Evolutionary conservation across 2,888 invertebrate species (phyloP), one percentile per base, ranked within the genome.

Genomic region (Catocala sponsa): DNA sequence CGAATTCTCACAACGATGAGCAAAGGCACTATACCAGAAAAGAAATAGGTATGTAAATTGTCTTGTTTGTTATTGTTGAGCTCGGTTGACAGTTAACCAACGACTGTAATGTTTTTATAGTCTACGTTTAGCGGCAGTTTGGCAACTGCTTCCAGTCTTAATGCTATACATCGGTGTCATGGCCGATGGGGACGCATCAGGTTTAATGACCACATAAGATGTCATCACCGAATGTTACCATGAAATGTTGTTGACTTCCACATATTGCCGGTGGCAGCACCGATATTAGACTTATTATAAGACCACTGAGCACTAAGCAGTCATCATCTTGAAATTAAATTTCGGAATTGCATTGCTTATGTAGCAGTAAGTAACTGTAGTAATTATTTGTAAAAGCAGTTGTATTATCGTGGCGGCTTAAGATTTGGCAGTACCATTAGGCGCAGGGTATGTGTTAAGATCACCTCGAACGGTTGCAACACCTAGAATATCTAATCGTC

Each of bases 1-100:
- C 92, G 60, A 91, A 89, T 69, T 92, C 94, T 42, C 93, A 94
- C 81, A 88, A 87, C 71, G 90, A 91, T 48, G 92, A 93, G 59
- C 76, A 76, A 66, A 84, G 94, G 74, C 91, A 92, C 67, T 90
- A 88, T 73, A 85, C 86, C 70, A 92, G 93, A 76, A 95, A 95
- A 83, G 94, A 94, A 79, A 91, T 90, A 75, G 94, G 95, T 94
- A 82, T 74, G 94, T 82, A 51, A 59, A 62, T 53, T 65, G 53
- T 65, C 44, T 64, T 63, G 64, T 68, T 67, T 74, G 73, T 77
- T 76, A 68, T 79, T 78, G 69, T 78, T 63, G 55, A 55, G 44
- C 11, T 63, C 38, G 13, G 59, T 56, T 61, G 65, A 41, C 65
- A 59, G 64, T 44, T 52, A 56, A 49, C 56, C 48, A 47, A 52